Percentiles rank a stretch among this genome's conserved stretches.
Conservation (phyloP, 2,888 invertebrate genomes). For the Drosophila rellima region DNA sequence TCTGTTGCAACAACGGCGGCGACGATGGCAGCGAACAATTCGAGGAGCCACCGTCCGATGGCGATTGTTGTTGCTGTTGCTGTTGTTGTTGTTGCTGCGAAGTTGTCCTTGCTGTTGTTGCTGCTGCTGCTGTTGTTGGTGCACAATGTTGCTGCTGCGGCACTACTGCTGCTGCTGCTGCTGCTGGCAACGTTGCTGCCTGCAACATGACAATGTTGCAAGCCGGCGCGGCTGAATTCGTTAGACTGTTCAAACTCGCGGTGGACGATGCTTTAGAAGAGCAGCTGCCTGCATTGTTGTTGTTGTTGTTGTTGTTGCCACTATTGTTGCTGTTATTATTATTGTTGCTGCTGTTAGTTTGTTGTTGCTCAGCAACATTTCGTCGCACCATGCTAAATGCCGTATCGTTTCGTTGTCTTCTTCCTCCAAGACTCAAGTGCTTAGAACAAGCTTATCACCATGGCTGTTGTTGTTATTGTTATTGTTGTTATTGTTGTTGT, state of each 20-base stretch:
- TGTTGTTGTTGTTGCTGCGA: slow-evolving; percentile 45
- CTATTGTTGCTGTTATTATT: slow-evolving; percentile 48
- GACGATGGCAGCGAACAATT: slow-evolving; percentile 81
- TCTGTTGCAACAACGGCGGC: slow-evolving; percentile 83
- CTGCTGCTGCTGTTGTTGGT: slow-evolving; percentile 52
- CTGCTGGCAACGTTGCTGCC: slow-evolving; percentile 46
- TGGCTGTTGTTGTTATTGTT: slow-evolving; percentile 7
- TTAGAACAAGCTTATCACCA: slow-evolving; percentile 44
- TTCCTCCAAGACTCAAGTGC: slow-evolving; percentile 12
- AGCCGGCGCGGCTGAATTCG: slow-evolving; percentile 53
- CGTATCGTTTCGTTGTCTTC: slow-evolving; percentile 8
- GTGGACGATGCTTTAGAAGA: slow-evolving; percentile 73
- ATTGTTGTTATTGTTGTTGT: slow-evolving; percentile 5
- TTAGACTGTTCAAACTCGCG: slow-evolving; percentile 70
- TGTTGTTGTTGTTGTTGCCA: slow-evolving; percentile 53
- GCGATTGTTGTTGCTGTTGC: slow-evolving; percentile 79
- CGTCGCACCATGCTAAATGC: slow-evolving; percentile 84
- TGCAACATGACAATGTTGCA: slow-evolving; percentile 77
- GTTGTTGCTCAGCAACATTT: slow-evolving; percentile 82
- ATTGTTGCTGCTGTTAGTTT: slow-evolving; percentile 64
- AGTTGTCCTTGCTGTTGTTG: slow-evolving; percentile 49
- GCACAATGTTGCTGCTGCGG: slow-evolving; percentile 54
- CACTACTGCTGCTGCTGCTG: slow-evolving; percentile 53
- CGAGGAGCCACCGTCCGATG: slow-evolving; percentile 78
- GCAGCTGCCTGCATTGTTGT: slow-evolving; percentile 69